Evolutionary conservation across 1,140 invertebrate species (phyloP), one percentile per base, ranked within the genome.

Genomic region (Drosophila nasuta): DNA sequence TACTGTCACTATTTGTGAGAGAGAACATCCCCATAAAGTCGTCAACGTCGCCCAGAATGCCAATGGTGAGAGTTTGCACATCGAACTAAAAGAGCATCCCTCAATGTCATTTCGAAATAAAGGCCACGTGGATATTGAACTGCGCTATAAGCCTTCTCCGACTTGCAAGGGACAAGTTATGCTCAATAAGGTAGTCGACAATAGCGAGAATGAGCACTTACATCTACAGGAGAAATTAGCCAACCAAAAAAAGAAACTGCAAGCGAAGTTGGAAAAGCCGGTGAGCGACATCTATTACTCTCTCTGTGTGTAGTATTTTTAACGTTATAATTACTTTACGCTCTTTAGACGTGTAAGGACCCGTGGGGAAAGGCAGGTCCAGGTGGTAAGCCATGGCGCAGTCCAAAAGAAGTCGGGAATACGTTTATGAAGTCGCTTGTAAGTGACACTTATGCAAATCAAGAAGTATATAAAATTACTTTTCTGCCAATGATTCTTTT

Each of bases 381-480:
- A 59, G 94, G 94, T 59, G 95, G 95, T 77, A 92, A 91, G 71
- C 93, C 93, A 75, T 95, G 95, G 95, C 93, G 94, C 78, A 94
- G 94, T 92, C 95, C 94, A 73, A 93, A 93, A 73, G 91, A 93
- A 82, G 93, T 94, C 60, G 95, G 94, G 72, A 91, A 93, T 73
- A 93, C 94, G 66, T 95, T 95, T 90, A 93, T 94, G 82, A 93
- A 94, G 78, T 95, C 95, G n/a, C 82, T 95, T 94, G 94, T 95
- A 93, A 82, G 92, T 82, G 74, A 4, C 63, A 74, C 7, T 5
- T n/a, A n/a, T 4, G 3, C 11, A 43, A 13, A 13, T 13, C 41
- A 7, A n/a, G 41, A 43, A 4, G 1, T 10, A 11, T n/a, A 5
- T 4, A 13, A 13, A 3, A 7, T 1, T 13, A 13, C 7, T 4